Evolutionary conservation across 2,797 vertebrate genomes (phyloP).

Genomic region (Sebastes variabilis): DNA sequence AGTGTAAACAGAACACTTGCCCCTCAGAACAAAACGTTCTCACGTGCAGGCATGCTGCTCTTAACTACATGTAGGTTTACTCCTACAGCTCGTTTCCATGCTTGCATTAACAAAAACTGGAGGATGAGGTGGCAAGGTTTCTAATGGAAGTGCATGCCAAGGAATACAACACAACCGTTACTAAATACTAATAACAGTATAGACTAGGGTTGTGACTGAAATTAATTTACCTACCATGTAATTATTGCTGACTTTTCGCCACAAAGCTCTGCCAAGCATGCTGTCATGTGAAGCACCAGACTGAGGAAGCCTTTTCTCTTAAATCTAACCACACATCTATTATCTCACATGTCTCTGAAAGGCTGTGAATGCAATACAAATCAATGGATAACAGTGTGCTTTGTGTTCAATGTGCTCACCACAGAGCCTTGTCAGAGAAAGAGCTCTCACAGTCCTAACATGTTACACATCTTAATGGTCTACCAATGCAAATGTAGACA

Average conservation of each 20-base stretch:
- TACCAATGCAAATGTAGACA: not conserved
- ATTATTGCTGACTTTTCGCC: not conserved
- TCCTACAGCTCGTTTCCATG: not conserved
- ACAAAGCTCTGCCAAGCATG: not conserved
- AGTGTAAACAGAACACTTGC: conserved; percentile 48
- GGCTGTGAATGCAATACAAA: not conserved
- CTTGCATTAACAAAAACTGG: not conserved
- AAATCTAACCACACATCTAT: not conserved
- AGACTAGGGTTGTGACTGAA: not conserved
- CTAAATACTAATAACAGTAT: too few species aligned
- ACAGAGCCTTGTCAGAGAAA: not conserved
- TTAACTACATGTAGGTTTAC: too few species aligned
- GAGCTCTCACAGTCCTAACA: not conserved
- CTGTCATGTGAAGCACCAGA: not conserved
- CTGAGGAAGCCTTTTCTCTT: not conserved
- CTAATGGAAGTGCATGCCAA: not conserved
- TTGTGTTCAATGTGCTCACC: not conserved
- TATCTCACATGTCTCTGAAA: conserved; percentile 3
- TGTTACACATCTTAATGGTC: not conserved
- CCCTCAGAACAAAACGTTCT: conserved; percentile 28
- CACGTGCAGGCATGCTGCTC: conserved; percentile 27
- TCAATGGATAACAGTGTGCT: not conserved
- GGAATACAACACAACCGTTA: not conserved
- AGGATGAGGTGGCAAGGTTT: not conserved
- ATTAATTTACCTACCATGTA: not conserved